phyloP scores from a whole-genome alignment of 2,113 vertebrate genomes.

The Lanius collurio region DNA sequence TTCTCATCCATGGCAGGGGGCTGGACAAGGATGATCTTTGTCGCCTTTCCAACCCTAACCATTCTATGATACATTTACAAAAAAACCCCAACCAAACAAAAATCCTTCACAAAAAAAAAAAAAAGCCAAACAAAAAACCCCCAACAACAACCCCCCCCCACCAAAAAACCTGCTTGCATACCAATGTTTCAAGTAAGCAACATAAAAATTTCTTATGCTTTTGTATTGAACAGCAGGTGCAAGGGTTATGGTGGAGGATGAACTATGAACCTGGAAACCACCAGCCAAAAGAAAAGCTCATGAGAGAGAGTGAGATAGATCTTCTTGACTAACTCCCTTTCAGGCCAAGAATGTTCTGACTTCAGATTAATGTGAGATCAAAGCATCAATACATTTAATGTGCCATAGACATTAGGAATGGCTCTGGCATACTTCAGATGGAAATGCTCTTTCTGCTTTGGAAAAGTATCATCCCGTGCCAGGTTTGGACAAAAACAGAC shows the following conservation, averaged over 20 bases:
- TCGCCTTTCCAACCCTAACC: background rate
- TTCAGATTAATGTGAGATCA: background rate
- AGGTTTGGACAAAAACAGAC: background rate
- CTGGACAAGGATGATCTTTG: background rate
- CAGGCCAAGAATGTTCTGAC: background rate
- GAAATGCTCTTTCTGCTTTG: background rate
- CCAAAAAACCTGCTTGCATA: background rate
- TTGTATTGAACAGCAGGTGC: background rate
- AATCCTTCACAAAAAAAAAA: background rate
- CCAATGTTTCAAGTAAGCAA: background rate
- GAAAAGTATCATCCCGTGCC: background rate
- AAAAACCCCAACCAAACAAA: background rate
- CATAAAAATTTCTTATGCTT: background rate
- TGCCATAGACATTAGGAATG: background rate
- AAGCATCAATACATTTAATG: background rate
- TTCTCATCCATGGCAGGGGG: background rate
- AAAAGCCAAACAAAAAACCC: background rate
- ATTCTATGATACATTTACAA: background rate
- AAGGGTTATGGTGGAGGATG: background rate
- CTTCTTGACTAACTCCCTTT: background rate
- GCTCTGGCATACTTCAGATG: background rate
- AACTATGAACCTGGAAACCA: background rate
- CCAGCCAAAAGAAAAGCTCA: background rate
- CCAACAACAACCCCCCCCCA: background rate
- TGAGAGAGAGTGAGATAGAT: background rate